Evolutionary conservation across 2,797 vertebrate genomes (phyloP).

Genomic region (Gila robusta): DNA sequence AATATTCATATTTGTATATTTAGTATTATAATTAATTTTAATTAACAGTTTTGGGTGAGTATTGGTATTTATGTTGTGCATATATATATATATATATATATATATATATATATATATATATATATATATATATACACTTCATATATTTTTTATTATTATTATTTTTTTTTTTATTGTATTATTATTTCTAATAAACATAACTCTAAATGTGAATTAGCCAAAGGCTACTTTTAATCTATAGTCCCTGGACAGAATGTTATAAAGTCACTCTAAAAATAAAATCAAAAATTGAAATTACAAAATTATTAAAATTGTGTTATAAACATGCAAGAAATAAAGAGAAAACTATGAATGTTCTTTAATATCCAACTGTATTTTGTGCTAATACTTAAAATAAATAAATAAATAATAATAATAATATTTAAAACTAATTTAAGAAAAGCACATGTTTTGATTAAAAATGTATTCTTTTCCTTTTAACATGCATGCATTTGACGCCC

Average conservation of each 20-base stretch:
- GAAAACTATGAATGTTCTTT: too few relatives aligned
- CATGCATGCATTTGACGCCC: not conserved
- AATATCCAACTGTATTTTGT: not conserved
- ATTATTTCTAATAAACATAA: too few relatives aligned
- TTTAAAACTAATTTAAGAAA: not conserved
- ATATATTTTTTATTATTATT: not conserved
- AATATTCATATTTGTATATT: not conserved
- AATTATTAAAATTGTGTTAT: not conserved
- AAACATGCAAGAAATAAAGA: too few relatives aligned
- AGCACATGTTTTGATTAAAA: not conserved
- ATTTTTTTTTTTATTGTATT: not conserved
- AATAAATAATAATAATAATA: not conserved
- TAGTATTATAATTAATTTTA: not conserved
- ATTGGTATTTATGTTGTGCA: not conserved
- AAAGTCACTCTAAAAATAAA: not conserved
- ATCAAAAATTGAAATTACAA: not conserved
- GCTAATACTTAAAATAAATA: not conserved
- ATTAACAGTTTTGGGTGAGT: not conserved
- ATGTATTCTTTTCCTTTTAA: not conserved
- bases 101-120: too few relatives aligned
- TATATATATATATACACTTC: too few relatives aligned
- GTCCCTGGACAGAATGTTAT: not conserved
- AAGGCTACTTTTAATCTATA: not conserved
- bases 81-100: not conserved
- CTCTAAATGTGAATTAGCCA: not conserved